Conservation (phyloP, 92 coral and sea anemone genomes). For the Palythoa grandiflora region DNA sequence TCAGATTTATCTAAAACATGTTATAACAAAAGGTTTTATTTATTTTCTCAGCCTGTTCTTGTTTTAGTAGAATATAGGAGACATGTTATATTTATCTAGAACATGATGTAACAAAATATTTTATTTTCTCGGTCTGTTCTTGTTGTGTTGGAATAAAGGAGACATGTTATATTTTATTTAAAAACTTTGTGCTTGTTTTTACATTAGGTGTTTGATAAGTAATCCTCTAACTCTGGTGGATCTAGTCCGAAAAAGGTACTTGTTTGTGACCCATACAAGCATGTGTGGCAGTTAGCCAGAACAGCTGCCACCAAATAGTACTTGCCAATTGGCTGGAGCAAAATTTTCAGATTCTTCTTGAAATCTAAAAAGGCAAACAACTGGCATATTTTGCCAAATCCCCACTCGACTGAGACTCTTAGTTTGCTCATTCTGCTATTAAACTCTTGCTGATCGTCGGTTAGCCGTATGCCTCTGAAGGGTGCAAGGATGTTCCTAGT, state of each 20-base stretch:
- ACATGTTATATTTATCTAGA: slow-evolving; percentile 57
- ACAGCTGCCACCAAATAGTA: slow-evolving; percentile 66
- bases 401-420: slow-evolving; percentile 70
- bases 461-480: slow-evolving; percentile 63
- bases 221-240: slow-evolving; percentile 68
- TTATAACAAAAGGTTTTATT: slow-evolving; percentile 45
- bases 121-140: slow-evolving; percentile 52
- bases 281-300: slow-evolving; percentile 53
- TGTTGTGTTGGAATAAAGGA: slow-evolving; percentile 59
- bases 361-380: slow-evolving; percentile 73
- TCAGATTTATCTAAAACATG: slow-evolving; percentile 49
- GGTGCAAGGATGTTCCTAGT: slow-evolving; percentile 71
- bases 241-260: slow-evolving; percentile 64
- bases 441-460: slow-evolving; percentile 61
- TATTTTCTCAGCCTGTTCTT: slow-evolving; percentile 43
- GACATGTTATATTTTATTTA: slow-evolving; percentile 46
- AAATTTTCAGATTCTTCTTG: slow-evolving; percentile 69
- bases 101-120: slow-evolving; percentile 55
- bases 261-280: slow-evolving; percentile 71
- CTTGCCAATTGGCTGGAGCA: slow-evolving; percentile 78
- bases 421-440: slow-evolving; percentile 76
- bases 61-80: slow-evolving; percentile 55
- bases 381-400: slow-evolving; percentile 76
- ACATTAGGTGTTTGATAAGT: slow-evolving; percentile 53
- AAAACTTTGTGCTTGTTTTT: slow-evolving; percentile 32